phyloP scores from a whole-genome alignment of 1,140 invertebrate genomes.

The Drosophila sp. region DNA sequence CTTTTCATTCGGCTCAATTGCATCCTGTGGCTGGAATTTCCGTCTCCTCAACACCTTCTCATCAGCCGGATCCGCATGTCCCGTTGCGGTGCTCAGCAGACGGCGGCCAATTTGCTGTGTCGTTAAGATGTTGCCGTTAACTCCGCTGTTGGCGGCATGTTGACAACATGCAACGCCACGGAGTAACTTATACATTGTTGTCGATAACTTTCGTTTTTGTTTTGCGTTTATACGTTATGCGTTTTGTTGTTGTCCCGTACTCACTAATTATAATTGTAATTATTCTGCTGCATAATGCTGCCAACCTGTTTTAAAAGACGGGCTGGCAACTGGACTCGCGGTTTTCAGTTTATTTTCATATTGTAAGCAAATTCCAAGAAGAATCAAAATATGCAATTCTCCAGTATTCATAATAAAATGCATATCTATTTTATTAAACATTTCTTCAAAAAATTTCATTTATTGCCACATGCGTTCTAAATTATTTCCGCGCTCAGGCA shows the following conservation, averaged over 20 bases:
- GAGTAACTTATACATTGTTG: constrained; percentile 48
- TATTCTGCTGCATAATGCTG: background rate
- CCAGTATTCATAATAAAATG: too few species aligned
- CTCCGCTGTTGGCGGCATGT: constrained; percentile 49
- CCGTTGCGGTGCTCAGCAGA: constrained; percentile 17
- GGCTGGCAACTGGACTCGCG: too few species aligned
- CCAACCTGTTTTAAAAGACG: too few species aligned
- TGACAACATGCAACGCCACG: constrained; percentile 51
- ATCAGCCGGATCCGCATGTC: constrained; percentile 44
- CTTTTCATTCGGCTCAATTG: constrained; percentile 46
- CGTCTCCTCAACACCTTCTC: constrained; percentile 71
- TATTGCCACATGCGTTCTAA: too few species aligned
- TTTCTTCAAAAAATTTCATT: too few species aligned
- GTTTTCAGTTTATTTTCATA: too few species aligned
- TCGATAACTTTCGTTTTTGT: constrained; percentile 7
- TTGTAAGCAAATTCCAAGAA: too few species aligned
- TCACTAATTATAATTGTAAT: constrained; percentile 10
- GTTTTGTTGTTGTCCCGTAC: constrained; percentile 43
- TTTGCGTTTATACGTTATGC: background rate
- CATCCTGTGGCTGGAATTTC: constrained; percentile 71
- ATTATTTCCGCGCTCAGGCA: background rate
- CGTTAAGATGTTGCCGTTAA: constrained; percentile 10
- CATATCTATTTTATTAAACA: too few species aligned
- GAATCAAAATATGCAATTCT: too few species aligned
- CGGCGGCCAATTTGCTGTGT: constrained; percentile 16